Evolutionary conservation across 2,888 invertebrate genomes (phyloP), one percentile per base, ranked within the genome.

Genomic region (Smittia aterrima): DNA sequence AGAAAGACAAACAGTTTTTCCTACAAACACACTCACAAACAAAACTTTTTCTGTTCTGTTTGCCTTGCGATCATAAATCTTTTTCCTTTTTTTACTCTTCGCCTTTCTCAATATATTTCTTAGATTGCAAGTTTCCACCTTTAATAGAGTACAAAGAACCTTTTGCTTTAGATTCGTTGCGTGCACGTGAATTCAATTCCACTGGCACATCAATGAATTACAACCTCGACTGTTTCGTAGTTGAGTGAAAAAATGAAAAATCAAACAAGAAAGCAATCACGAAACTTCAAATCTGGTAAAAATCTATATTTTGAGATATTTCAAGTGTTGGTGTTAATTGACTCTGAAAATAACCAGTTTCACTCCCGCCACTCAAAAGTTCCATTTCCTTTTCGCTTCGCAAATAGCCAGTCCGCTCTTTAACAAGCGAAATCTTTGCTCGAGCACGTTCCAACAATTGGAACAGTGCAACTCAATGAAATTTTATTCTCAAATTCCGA

Each of bases 311-410:
- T n/a, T 13, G 4, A 47, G 47, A n/a, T n/a, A 47, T 47, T 16
- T 47, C 3, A 47, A 47, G 38, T 67, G 66, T 38, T 40, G 40
- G 66, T 38, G 66, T 40, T 67, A 67, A 67, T 67, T 67, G 40
- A 40, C 41, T 67, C 16, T 13, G 47, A 47, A 47, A 47, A 47
- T 47, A 47, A 47, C 47, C 47, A 47, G 47, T 47, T 47, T 47
- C 16, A 4, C 47, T n/a, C 11, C 38, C 38, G 11, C 38, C 4
- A 38, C 38, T 38, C 38, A 4, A 38, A 11, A 38, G n/a, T 11
- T 11, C 38, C 4, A 11, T 38, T 38, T 38, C 38, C 38, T 4
- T 11, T 7, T 38, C 11, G n/a, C n/a, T 47, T 47, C 47, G 16
- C 13, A 47, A 16, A 47, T 4, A 47, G 47, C 9, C 32, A 9